Evolutionary conservation across 2,888 invertebrate species (phyloP).

Genomic region (Antheraea yamamai): DNA sequence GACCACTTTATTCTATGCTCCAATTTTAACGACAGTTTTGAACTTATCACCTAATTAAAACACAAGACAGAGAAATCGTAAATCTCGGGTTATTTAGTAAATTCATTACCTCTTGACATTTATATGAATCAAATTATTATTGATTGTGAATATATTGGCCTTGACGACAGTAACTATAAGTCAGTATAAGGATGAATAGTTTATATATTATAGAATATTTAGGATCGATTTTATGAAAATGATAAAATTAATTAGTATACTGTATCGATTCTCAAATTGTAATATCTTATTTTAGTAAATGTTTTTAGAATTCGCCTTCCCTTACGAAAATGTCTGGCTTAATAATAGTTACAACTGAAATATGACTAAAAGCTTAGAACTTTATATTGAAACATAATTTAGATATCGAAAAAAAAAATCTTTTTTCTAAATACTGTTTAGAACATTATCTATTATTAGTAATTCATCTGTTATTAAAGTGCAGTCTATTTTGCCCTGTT

Average conservation of each 20-base stretch:
- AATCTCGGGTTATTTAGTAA: constrained; percentile 18
- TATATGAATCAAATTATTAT: constrained; percentile 18
- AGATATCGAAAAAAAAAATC: neutral
- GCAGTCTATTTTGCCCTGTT: neutral
- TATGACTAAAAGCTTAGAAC: neutral
- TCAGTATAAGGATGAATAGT: constrained; percentile 18
- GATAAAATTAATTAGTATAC: constrained; percentile 41
- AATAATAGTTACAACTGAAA: neutral
- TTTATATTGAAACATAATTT: neutral
- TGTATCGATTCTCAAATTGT: constrained; percentile 44
- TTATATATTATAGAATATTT: constrained; percentile 31
- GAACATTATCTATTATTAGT: neutral
- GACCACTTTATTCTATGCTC: neutral
- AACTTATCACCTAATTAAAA: constrained; percentile 3
- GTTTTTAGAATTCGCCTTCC: neutral
- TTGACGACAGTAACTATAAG: constrained; percentile 25
- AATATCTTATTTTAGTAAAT: neutral
- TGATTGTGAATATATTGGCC: constrained; percentile 27
- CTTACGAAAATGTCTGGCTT: neutral
- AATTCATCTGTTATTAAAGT: neutral
- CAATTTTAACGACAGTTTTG: constrained; percentile 5
- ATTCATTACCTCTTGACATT: constrained; percentile 19
- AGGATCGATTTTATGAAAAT: constrained; percentile 32
- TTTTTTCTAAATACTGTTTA: neutral
- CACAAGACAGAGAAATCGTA: constrained; percentile 8